These are phyloP conservation scores for Zaprionus vittiger DNA, from an alignment of 1,140 invertebrate genomes.

Conservation along the genomic window DNA sequence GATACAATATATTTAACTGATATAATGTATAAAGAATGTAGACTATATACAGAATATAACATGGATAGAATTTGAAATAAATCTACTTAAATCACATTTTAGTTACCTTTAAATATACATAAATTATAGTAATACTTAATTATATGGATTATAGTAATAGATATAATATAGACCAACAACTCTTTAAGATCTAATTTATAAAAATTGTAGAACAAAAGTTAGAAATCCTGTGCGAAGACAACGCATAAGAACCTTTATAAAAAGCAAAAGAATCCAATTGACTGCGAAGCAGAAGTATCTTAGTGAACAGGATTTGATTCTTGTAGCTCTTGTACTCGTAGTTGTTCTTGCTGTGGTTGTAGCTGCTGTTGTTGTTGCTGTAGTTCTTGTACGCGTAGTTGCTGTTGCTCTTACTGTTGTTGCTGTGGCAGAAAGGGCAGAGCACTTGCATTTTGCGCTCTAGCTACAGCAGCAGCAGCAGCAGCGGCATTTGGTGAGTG, in stretches of 20 bases:
- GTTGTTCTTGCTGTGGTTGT: not conserved
- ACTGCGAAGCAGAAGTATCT: not conserved
- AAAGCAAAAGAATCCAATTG: constrained; percentile 3
- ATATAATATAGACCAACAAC: too few relatives aligned
- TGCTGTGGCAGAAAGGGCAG: constrained; percentile 43
- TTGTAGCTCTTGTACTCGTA: constrained; percentile 2
- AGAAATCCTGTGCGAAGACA: not conserved
- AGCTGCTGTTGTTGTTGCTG: constrained; percentile 9
- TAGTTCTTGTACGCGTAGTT: not conserved
- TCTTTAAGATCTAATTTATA: not conserved
- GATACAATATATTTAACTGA: too few relatives aligned
- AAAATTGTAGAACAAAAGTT: not conserved
- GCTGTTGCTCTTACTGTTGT: constrained; percentile 7
- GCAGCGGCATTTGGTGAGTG: constrained; percentile 79
- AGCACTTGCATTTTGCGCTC: constrained; percentile 75
- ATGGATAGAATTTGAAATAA: too few relatives aligned
- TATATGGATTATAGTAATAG: too few relatives aligned
- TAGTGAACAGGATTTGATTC: constrained; percentile 30
- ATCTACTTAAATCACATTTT: too few relatives aligned
- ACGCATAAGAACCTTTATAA: too few relatives aligned
- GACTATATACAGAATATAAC: too few relatives aligned
- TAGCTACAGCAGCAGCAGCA: constrained; percentile 3
- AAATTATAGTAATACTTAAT: too few relatives aligned
- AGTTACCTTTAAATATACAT: too few relatives aligned
- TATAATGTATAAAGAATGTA: too few relatives aligned